Evolutionary conservation across 2,113 vertebrate genomes (phyloP), one percentile per base, ranked within the genome.

Genomic region (Loxodonta africana): DNA sequence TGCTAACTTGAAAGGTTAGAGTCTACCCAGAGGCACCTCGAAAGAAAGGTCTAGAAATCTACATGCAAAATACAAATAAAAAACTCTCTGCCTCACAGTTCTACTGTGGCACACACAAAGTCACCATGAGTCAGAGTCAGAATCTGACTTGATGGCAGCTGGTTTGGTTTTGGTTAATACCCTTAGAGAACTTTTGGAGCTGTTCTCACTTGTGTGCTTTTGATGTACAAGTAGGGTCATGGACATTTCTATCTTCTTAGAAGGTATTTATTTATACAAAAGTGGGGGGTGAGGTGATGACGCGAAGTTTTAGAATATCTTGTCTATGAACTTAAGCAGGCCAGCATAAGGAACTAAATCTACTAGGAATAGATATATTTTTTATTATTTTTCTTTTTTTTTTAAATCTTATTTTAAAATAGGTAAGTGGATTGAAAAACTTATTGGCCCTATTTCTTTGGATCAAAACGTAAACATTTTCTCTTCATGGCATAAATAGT

Each of bases 321-420:
- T 71, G 8, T 92, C 18, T 77, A 65, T 80, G 69, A 89, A 65
- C 28, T 6, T 48, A 20, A 84, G 26, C 37, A 93, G 51, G 23
- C 26, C 10, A 10, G 17, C 41, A 26, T 37, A 67, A 91, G 41
- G n/a, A 81, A 60, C n/a, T 41, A 37, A 44, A 71, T n/a, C 18
- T 91, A 57, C 28, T 84, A 86, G 51, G 17, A 91, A 92, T 20
- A 9, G 28, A 71, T 90, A 37, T 14, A 88, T 53, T 95, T 78
- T 87, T 91, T 95, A 25, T 41, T 57, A 14, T 63, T 51, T 12
- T 62, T 77, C 83, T 90, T 44, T 4, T 48, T 67, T 95, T 92
- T 95, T 82, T 21, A 10, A 4, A 26, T 46, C n/a, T 82, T 37
- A 90, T 90, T 97, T 96, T 89, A 69, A 84, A 90, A 96, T 20